Base-by-base conservation (phyloP, 2,113 vertebrate species). In the Chloroceryle aenea region DNA sequence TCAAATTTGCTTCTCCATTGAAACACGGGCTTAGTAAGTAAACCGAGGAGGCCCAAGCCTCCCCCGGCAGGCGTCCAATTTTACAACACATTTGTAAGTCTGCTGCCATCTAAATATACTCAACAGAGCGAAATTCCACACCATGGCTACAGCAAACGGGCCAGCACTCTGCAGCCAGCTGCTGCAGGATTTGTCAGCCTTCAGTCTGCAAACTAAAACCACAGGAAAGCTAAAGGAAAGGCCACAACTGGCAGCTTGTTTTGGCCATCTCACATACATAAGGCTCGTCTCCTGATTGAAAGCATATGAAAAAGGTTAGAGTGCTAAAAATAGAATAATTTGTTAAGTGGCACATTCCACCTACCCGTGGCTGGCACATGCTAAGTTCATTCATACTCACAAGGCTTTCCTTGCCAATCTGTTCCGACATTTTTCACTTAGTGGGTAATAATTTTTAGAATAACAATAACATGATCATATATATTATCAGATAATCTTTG, bases 111-210 rank as follows among this genome's bases (percentile, higher is more conserved):
- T 95, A 95, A 98, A 98, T 97, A 96, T 94, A 96, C 94, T 97
- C 71, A 67, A 90, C 92, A 96, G 63, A 96, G 94, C 93, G 95
- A 98, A 97, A 98, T 98, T 98, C 98, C 98, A 97, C 97, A 97
- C 95, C 94, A 87, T 89, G 95, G 95, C 94, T 95, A 83, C 93
- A 66, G 91, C 91, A 64, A 90, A 93, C 26, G 17, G 93, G 91
- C 94, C 67, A 32, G 91, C 93, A 27, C 90, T 32, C 69, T 0
- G 2, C 91, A 43, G 36, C 90, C 96, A 97, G 95, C 95, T 96
- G 97, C 93, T 52, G n/a, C 89, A 47, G 77, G 81, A 78, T 68
- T 91, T 93, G 84, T 93, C 25, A 0, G 74, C 7, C 0, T 53
- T 93, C 17, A 9, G 68, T 55, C 85, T 95, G 91, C 94, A 84